Conservation (phyloP, 2,797 vertebrate species). For the Gouania willdenowi region DNA sequence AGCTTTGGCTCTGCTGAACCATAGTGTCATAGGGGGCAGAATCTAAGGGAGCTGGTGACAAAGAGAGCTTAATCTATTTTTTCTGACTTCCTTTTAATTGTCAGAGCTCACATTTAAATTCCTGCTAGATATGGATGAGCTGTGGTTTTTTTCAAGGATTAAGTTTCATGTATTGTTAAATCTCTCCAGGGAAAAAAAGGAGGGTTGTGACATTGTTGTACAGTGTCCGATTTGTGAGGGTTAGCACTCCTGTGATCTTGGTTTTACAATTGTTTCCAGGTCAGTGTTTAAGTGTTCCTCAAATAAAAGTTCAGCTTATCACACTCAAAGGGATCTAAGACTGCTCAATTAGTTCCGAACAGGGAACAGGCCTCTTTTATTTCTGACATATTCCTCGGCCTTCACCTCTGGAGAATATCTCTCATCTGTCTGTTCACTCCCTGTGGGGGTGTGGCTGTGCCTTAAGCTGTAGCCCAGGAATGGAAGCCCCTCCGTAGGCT, state of each 20-base stretch:
- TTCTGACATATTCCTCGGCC: slow-evolving; percentile 68
- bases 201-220: slow-evolving; percentile 11
- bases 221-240: slow-evolving; percentile 29
- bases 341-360: slow-evolving; percentile 85
- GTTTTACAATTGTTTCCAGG: slow-evolving; percentile 43
- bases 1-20: slow-evolving; percentile 55
- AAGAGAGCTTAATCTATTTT: slow-evolving; percentile 60
- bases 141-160: slow-evolving; percentile 62
- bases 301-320: slow-evolving; percentile 38
- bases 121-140: slow-evolving; percentile 65
- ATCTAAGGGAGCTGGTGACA: slow-evolving; percentile 55
- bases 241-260: slow-evolving; percentile 36
- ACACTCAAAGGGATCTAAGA: slow-evolving; percentile 75
- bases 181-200: slow-evolving; percentile 20
- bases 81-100: slow-evolving; percentile 60
- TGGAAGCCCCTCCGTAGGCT: slow-evolving; percentile 64
- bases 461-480: slow-evolving; percentile 67
- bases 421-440: slow-evolving; percentile 78
- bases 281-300: slow-evolving; percentile 42
- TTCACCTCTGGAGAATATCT: slow-evolving; percentile 68
- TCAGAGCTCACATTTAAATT: slow-evolving; percentile 66
- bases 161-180: slow-evolving; percentile 65
- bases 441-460: slow-evolving; percentile 72
- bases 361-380: slow-evolving; percentile 78
- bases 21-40: slow-evolving; percentile 60